Conservation (phyloP, 2,888 invertebrate genomes). For the Eristalis intricaria region DNA sequence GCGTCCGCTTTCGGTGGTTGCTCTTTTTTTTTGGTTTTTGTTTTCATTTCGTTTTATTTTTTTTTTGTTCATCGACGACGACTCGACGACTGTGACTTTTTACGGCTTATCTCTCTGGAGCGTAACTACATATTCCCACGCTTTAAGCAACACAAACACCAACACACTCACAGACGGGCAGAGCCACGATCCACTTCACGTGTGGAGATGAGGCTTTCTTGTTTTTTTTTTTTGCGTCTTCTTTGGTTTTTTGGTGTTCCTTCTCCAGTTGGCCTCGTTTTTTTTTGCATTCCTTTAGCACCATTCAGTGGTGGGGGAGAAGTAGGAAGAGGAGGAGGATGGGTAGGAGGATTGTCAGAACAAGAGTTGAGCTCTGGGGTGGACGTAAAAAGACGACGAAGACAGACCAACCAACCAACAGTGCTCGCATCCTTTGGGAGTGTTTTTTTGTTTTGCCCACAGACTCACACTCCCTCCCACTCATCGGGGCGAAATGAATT, state of each 20-base stretch:
- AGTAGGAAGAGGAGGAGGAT: not conserved
- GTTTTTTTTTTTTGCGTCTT: constrained; percentile 11
- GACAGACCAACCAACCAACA: not conserved
- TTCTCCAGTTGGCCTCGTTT: not conserved
- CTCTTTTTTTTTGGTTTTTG: constrained; percentile 3
- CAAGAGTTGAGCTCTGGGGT: constrained; percentile 50
- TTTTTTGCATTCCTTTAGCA: constrained; percentile 65
- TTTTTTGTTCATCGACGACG: not conserved
- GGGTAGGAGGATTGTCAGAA: not conserved
- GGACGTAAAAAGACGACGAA: constrained; percentile 40
- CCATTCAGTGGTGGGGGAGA: constrained; percentile 53
- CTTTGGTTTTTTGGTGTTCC: constrained; percentile 23
- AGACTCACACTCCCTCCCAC: constrained; percentile 1
- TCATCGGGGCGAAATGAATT: constrained; percentile 44
- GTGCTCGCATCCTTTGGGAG: constrained; percentile 2
- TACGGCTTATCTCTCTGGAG: constrained; percentile 60
- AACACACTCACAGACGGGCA: no score
- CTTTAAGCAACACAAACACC: constrained; percentile 51
- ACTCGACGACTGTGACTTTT: constrained; percentile 36
- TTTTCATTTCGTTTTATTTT: not conserved
- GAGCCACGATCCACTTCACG: constrained; percentile 27
- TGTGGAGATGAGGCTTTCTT: not conserved
- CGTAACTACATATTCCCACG: constrained; percentile 70
- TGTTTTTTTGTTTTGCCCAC: constrained; percentile 2
- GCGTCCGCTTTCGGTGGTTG: constrained; percentile 10